These are phyloP conservation scores for Dynastes tityus DNA, from an alignment of 2,888 invertebrate genomes.

Conservation along the genomic window DNA sequence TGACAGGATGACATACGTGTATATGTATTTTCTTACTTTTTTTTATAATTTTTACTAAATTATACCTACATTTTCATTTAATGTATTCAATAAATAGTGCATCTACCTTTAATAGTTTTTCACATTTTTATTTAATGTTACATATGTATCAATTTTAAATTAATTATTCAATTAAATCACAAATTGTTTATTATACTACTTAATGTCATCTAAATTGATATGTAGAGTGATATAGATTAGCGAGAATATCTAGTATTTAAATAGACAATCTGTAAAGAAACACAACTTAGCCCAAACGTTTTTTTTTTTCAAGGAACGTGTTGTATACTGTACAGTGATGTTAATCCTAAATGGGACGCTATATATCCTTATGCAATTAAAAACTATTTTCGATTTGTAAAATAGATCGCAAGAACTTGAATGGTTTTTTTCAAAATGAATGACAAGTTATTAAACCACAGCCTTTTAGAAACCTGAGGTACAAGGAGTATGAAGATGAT, in stretches of 20 bases:
- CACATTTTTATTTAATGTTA: constrained; percentile 7
- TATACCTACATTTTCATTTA: constrained; percentile 3
- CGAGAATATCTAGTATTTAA: background rate
- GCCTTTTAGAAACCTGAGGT: constrained; percentile 30
- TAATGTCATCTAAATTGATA: constrained; percentile 22
- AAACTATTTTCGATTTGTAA: no score
- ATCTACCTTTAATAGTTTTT: constrained; percentile 16
- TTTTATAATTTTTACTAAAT: constrained; percentile 17
- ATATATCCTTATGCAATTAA: no score
- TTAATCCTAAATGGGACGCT: no score
- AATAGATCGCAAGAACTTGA: no score
- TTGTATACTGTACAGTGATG: no score
- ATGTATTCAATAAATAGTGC: constrained; percentile 1
- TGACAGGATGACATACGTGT: constrained; percentile 27
- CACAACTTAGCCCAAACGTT: background rate
- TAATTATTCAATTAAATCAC: constrained; percentile 1
- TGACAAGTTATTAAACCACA: constrained; percentile 17
- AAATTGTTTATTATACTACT: constrained; percentile 13
- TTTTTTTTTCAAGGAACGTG: no score
- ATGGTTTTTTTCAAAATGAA: background rate
- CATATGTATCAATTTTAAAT: constrained; percentile 36
- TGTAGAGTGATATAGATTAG: constrained; percentile 30
- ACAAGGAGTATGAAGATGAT: constrained; percentile 12
- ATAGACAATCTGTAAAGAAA: background rate
- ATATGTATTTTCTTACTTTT: background rate